Evolutionary conservation across 2,113 vertebrate species (phyloP).

Genomic region (Ciconia stormi): DNA sequence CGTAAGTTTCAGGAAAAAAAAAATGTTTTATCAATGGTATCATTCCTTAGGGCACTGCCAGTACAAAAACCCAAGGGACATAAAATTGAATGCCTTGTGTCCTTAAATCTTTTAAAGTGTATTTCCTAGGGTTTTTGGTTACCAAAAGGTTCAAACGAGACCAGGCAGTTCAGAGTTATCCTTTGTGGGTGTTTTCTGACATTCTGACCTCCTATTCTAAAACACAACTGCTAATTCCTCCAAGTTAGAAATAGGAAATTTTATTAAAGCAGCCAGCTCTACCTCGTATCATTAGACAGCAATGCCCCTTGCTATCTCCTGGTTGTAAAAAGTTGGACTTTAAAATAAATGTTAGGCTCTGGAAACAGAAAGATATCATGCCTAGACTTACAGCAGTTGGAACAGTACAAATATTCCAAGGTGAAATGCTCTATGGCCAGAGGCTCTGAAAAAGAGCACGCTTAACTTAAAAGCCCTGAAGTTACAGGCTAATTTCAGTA

Average conservation of each 20-base stretch:
- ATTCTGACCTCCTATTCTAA: neutral
- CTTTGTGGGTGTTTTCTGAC: neutral
- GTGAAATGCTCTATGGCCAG: neutral
- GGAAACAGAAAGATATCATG: neutral
- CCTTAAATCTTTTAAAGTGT: neutral
- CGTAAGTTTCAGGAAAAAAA: neutral
- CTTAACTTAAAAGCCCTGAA: slow-evolving; percentile 9
- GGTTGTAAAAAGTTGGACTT: neutral
- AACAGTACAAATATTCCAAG: neutral
- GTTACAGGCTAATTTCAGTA: slow-evolving; percentile 32
- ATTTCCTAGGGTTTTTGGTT: neutral
- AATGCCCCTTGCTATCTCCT: neutral
- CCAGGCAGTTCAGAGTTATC: neutral
- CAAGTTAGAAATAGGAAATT: neutral
- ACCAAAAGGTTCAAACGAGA: neutral
- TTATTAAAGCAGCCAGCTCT: neutral
- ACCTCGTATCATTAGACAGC: neutral
- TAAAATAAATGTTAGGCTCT: neutral
- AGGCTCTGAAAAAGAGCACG: neutral
- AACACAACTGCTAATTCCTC: neutral
- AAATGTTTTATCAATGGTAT: neutral
- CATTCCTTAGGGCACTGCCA: neutral
- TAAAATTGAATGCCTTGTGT: neutral
- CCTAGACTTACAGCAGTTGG: neutral
- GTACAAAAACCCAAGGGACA: neutral